Conservation (phyloP, 1,140 invertebrate species). For the Oryctes rhinoceros region DNA sequence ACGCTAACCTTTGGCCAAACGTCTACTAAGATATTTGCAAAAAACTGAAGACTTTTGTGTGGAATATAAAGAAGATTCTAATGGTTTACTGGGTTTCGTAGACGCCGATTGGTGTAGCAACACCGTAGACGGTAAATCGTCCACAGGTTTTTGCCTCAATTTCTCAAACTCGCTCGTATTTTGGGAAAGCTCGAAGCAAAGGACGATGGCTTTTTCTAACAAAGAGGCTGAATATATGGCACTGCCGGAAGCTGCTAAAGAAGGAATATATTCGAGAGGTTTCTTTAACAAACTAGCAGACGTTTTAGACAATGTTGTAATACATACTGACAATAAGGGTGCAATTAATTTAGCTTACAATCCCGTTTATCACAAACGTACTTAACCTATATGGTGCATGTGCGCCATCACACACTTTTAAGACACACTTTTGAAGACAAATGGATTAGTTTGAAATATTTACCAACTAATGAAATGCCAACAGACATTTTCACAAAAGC, state of each 20-base stretch:
- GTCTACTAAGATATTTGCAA: constrained; percentile 28
- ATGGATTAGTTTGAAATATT: neutral
- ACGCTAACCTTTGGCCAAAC: too few species aligned
- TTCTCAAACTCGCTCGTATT: constrained; percentile 45
- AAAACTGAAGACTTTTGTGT: neutral
- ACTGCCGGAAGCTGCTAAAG: constrained; percentile 51
- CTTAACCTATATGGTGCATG: constrained; percentile 58
- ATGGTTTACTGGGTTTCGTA: constrained; percentile 31
- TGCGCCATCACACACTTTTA: neutral
- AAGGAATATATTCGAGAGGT: constrained; percentile 52
- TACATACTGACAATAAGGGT: constrained; percentile 59
- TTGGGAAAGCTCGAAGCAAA: constrained; percentile 52
- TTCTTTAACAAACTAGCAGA: constrained; percentile 47
- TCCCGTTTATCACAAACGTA: constrained; percentile 51
- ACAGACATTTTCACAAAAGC: constrained; percentile 32
- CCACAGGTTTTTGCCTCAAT: constrained; percentile 56
- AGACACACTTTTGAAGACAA: neutral
- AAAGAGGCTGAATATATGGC: constrained; percentile 60
- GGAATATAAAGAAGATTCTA: constrained; percentile 51
- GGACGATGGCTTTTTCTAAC: constrained; percentile 54
- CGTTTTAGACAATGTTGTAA: constrained; percentile 17
- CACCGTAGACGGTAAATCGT: constrained; percentile 56
- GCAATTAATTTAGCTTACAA: constrained; percentile 58
- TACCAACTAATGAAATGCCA: neutral
- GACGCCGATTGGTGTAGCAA: constrained; percentile 59